Evolutionary conservation across 1,140 invertebrate species (phyloP), one percentile per base, ranked within the genome.

Genomic region (Drosophila dunni): DNA sequence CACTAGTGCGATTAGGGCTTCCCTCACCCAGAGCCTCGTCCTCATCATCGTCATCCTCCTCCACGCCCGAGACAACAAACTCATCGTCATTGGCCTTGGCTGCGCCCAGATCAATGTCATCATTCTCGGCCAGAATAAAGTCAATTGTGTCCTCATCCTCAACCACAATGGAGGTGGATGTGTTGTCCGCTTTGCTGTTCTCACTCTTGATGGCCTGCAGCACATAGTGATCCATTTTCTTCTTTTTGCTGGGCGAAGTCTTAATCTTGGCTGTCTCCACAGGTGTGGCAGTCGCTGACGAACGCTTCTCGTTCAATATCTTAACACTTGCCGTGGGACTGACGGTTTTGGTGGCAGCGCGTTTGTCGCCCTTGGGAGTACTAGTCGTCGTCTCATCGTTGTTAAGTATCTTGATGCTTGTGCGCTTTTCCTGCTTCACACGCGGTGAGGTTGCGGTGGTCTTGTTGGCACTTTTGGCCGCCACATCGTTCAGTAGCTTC

Each of bases 151-250:
- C 85, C 0, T 79, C 70, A 7, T 79, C 86, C 11, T 89, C 70
- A 0, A 78, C 75, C 0, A 34, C 50, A 1, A 66, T 33, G 1
- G 38, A 45, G 5, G 38, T 48, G 5, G 58, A 58, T 6, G 65
- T 44, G 5, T 58, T 88, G 42, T 76, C 77, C 17, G 70, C 70
- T 40, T 91, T 90, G 33, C 68, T 90, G 17, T 78, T 84, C 42
- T 91, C 91, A 6, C 66, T 70, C 13, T 89, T 89, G 0, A 90
- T 76, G 1, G 86, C 80, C 40, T 91, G 84, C 15, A 91, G 65
- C 8, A 91, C 81, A 65, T 91, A 91, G 53, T 91, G 90, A 24
- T 91, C 90, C 83, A 81, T 90, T 33, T 89, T 79, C 36, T 80
- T 80, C 36, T 75, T 78, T 46, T 85, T 84, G 29, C 50, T 76